Evolutionary conservation across 2,888 invertebrate genomes (phyloP).

Genomic region (Hydroisotoma schaefferi): DNA sequence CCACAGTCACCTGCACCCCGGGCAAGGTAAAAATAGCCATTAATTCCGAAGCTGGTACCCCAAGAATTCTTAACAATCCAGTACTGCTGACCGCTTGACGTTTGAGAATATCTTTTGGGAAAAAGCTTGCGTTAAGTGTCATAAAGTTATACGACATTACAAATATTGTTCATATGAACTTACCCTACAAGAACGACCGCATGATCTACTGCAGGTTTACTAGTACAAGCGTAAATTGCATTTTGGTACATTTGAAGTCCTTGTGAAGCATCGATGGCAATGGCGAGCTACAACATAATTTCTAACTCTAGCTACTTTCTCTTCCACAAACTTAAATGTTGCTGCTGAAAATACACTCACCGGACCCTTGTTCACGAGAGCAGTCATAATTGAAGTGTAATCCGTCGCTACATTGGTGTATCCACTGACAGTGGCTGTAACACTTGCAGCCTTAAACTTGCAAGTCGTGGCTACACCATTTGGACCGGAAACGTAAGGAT

Average conservation of each 20-base stretch:
- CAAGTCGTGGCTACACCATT: neutral
- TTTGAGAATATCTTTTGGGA: no score
- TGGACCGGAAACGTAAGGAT: neutral
- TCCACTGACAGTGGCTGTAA: neutral
- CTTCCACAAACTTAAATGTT: neutral
- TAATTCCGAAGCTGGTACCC: neutral
- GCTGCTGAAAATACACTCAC: no score
- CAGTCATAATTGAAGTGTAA: neutral
- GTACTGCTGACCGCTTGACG: no score
- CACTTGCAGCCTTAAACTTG: neutral
- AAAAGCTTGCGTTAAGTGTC: no score
- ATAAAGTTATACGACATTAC: no score
- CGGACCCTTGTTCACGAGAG: neutral
- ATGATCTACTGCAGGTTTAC: neutral
- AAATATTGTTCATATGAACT: no score
- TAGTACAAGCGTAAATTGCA: neutral
- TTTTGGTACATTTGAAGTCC: neutral
- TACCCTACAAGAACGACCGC: neutral
- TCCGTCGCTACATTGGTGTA: neutral
- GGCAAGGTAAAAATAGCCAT: neutral
- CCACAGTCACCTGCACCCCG: neutral
- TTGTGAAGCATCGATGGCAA: neutral
- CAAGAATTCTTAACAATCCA: constrained; percentile 3
- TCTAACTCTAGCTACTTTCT: neutral
- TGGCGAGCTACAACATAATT: neutral